A percentile compares a stretch with the other conserved stretches of the same genome.
These are phyloP conservation scores for Gasteruption jaculator DNA, from an alignment of 2,888 invertebrate species.

Conservation along the genomic window DNA sequence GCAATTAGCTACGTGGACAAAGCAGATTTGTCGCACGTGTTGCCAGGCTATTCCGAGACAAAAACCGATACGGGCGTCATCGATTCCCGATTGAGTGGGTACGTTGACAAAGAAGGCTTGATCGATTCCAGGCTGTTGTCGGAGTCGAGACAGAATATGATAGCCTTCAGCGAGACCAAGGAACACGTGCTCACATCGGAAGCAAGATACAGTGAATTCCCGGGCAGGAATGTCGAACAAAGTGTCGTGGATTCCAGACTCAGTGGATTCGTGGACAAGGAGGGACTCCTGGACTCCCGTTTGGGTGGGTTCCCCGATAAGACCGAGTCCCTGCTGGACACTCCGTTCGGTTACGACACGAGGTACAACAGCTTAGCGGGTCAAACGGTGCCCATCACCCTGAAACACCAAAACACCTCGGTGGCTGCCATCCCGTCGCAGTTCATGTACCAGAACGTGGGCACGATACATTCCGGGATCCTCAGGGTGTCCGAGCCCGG, in stretches of 20 bases:
- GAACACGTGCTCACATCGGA: conserved; percentile 39
- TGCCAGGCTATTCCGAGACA: conserved; percentile 43
- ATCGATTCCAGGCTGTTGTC: conserved; percentile 47
- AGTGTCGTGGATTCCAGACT: conserved; percentile 30
- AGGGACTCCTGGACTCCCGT: conserved; percentile 33
- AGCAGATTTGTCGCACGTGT: conserved; percentile 45
- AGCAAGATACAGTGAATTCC: conserved; percentile 38
- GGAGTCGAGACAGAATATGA: conserved; percentile 47
- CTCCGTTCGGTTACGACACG: conserved; percentile 40
- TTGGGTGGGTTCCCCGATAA: conserved; percentile 30
- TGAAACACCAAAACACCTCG: conserved; percentile 45
- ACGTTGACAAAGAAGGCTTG: conserved; percentile 46
- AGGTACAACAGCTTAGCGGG: conserved; percentile 44
- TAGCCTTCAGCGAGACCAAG: conserved; percentile 45
- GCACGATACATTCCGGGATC: conserved; percentile 48
- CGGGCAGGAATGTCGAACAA: conserved; percentile 23
- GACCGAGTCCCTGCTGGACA: conserved; percentile 40
- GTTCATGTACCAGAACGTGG: conserved; percentile 47
- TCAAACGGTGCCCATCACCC: conserved; percentile 48
- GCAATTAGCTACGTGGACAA: conserved; percentile 50
- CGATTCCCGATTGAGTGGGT: conserved; percentile 46
- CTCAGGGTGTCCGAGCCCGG: conserved; percentile 47
- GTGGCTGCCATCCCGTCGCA: conserved; percentile 48
- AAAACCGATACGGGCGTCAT: conserved; percentile 42
- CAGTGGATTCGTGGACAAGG: conserved; percentile 36